A percentile compares a stretch with the other conserved stretches of the same genome.
phyloP scores from a whole-genome alignment of 2,113 vertebrate genomes.

The Peromyscus maniculatus region DNA sequence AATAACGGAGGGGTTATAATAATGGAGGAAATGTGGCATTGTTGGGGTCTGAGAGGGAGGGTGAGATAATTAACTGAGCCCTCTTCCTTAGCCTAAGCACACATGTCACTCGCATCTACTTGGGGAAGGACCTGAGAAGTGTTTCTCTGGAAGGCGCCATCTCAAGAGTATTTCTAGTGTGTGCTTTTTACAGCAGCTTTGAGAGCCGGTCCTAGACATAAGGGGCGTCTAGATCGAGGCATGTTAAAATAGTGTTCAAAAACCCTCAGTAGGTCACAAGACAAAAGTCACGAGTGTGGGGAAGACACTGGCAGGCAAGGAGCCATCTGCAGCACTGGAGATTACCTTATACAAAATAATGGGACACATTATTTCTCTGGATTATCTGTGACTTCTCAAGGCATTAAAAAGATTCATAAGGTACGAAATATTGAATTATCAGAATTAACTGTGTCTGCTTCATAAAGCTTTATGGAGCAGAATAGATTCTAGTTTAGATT shows the following conservation, averaged over 20 bases:
- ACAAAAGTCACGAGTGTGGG: not conserved
- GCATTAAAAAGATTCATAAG: conserved; percentile 36
- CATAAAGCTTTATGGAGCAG: conserved; percentile 22
- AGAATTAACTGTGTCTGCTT: conserved; percentile 51
- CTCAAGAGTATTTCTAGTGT: not conserved
- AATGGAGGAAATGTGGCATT: not conserved
- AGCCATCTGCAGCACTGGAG: not conserved
- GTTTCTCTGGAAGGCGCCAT: not conserved
- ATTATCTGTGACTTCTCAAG: conserved; percentile 1
- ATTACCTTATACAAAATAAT: not conserved
- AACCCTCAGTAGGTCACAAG: not conserved
- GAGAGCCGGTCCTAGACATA: not conserved
- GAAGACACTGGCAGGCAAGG: not conserved
- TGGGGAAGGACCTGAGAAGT: not conserved
- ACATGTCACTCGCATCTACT: not conserved
- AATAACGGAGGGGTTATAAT: not conserved
- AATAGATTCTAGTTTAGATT: conserved; percentile 12
- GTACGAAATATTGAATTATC: not conserved
- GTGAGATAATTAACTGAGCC: not conserved
- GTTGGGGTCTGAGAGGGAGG: not conserved
- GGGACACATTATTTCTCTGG: not conserved
- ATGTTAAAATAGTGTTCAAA: not conserved
- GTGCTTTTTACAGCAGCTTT: not conserved
- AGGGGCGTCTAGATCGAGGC: not conserved
- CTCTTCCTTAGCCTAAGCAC: not conserved